Conservation (phyloP, 1,140 invertebrate genomes). For the Rhyacophila brunnea region DNA sequence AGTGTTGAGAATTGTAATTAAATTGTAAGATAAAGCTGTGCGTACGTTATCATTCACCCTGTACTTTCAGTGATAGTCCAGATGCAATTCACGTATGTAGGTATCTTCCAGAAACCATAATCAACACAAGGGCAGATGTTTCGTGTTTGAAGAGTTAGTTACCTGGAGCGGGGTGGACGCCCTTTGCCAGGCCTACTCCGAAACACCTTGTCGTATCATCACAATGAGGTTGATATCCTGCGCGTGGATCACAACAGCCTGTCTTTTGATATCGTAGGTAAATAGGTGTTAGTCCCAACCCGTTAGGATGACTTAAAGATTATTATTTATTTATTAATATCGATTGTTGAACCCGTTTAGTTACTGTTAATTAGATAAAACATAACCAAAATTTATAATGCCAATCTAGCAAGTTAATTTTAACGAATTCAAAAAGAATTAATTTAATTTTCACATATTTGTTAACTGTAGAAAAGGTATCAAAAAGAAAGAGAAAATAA, state of each 20-base stretch:
- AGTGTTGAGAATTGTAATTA: no score
- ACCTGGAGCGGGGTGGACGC: conserved; percentile 10
- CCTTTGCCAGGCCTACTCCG: conserved; percentile 7
- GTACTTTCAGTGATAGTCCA: neutral
- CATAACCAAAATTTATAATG: no score
- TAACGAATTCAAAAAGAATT: no score
- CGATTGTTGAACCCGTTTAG: conserved; percentile 10
- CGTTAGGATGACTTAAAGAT: conserved; percentile 22
- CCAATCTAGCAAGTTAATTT: no score
- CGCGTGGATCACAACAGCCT: conserved; percentile 9
- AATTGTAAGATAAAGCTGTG: no score
- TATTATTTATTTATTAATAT: conserved; percentile 10
- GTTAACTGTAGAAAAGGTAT: no score
- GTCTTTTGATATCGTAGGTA: conserved; percentile 3
- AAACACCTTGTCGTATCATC: conserved; percentile 7
- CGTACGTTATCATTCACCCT: neutral
- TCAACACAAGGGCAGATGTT: conserved; percentile 19
- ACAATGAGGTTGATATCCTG: conserved; percentile 4
- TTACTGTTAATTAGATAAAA: no score
- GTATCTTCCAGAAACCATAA: conserved; percentile 21
- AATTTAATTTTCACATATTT: no score
- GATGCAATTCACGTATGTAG: conserved; percentile 21
- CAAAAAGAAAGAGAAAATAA: no score
- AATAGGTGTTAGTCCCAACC: conserved; percentile 4
- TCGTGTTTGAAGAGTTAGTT: conserved; percentile 18